Conservation (phyloP, 2,797 vertebrate species). For the Fistularia tabacaria region DNA sequence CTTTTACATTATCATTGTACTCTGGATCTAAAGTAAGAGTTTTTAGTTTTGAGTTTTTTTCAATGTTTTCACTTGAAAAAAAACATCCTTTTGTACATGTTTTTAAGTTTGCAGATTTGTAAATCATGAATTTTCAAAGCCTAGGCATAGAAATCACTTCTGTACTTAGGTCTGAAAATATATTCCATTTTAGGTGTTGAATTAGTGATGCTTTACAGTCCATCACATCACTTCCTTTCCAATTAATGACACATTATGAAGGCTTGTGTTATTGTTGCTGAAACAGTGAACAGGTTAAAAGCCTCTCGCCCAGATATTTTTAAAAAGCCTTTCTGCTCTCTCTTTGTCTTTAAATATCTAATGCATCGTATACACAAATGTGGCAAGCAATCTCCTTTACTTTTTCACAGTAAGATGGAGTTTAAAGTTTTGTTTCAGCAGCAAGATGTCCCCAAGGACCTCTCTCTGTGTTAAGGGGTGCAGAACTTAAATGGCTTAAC, state of each 20-base stretch:
- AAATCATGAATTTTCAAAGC: no score
- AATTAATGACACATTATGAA: conserved; percentile 16
- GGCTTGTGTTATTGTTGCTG: conserved; percentile 14
- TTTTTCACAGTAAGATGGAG: conserved; percentile 41
- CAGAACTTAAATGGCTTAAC: conserved; percentile 38
- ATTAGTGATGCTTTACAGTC: not conserved
- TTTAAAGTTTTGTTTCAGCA: conserved; percentile 54
- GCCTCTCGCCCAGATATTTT: conserved; percentile 45
- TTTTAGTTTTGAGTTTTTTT: no score
- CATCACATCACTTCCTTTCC: not conserved
- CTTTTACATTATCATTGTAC: no score
- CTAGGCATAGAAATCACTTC: no score
- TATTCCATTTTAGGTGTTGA: no score
- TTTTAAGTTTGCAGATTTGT: no score
- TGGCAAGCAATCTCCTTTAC: conserved; percentile 32
- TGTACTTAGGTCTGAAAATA: no score
- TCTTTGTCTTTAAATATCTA: conserved; percentile 1
- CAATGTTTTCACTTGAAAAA: no score
- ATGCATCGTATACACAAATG: conserved; percentile 24
- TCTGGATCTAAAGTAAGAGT: no score
- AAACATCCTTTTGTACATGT: no score
- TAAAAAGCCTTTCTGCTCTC: conserved; percentile 19
- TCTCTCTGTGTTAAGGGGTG: conserved; percentile 27
- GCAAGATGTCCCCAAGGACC: conserved; percentile 39
- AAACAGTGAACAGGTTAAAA: conserved; percentile 43